phyloP scores from a whole-genome alignment of 2,888 invertebrate genomes.

The Synergus itoensis region DNA sequence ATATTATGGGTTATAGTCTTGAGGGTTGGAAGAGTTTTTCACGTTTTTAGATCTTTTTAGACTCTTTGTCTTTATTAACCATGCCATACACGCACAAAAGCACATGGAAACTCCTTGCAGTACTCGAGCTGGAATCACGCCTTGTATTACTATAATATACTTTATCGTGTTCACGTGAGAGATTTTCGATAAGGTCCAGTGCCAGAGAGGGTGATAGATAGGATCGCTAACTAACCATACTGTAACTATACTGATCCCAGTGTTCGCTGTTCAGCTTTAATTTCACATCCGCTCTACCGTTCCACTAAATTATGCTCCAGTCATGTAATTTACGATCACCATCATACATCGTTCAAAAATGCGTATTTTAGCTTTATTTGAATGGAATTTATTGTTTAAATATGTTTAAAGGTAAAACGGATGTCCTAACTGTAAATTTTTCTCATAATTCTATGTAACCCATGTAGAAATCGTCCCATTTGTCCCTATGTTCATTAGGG shows the following conservation, averaged over 20 bases:
- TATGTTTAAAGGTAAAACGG: neutral
- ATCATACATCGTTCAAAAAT: conserved; percentile 17
- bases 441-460: too few relatives aligned
- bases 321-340: conserved; percentile 9
- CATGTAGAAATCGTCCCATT: too few relatives aligned
- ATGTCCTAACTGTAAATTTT: too few relatives aligned
- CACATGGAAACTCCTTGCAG: neutral
- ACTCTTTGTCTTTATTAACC: neutral
- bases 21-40: neutral
- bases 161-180: conserved; percentile 2
- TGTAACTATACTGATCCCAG: neutral
- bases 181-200: neutral
- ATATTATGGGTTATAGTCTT: neutral
- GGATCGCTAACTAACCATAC: conserved; percentile 3
- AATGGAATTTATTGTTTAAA: neutral
- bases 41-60: neutral
- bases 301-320: conserved; percentile 18
- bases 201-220: neutral
- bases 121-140: neutral
- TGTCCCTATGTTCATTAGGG: too few relatives aligned
- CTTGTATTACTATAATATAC: too few relatives aligned
- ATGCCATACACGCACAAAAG: neutral
- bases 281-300: neutral
- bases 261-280: conserved; percentile 29
- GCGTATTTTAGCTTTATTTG: neutral